These are phyloP conservation scores for Macrosteles quadrilineatus DNA, from an alignment of 1,140 invertebrate genomes.

Conservation along the genomic window DNA sequence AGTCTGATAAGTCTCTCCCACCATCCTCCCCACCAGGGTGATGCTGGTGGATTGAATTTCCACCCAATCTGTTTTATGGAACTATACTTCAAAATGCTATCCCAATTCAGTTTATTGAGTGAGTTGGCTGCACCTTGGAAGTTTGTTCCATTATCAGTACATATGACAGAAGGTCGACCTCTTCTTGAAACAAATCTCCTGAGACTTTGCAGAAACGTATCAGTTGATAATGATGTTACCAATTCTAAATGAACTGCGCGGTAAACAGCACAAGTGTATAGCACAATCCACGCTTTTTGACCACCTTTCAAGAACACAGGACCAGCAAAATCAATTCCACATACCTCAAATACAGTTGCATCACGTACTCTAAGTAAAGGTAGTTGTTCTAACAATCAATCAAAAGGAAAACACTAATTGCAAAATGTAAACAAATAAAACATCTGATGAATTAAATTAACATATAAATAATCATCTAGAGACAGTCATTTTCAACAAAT, in stretches of 20 bases:
- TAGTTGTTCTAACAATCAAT: too few species aligned
- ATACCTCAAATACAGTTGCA: constrained; percentile 38
- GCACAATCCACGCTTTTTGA: constrained; percentile 45
- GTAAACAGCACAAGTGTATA: constrained; percentile 48
- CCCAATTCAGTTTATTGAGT: not conserved
- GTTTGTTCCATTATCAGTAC: constrained; percentile 51
- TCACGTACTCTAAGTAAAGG: constrained; percentile 40
- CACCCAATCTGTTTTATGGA: not conserved
- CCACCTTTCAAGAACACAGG: constrained; percentile 39
- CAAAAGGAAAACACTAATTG: too few species aligned
- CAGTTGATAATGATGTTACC: too few species aligned
- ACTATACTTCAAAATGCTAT: not conserved
- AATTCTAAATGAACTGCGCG: constrained; percentile 41
- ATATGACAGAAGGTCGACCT: constrained; percentile 47
- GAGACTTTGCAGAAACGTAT: too few species aligned
- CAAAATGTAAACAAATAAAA: too few species aligned
- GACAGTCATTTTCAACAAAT: too few species aligned
- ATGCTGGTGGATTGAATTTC: too few species aligned
- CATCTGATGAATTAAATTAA: too few species aligned
- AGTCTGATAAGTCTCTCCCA: too few species aligned
- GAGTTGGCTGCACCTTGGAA: constrained; percentile 44
- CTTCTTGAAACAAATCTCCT: constrained; percentile 46
- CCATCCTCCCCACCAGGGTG: too few species aligned
- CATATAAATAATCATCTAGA: too few species aligned
- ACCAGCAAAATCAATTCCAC: constrained; percentile 45